Base-by-base conservation (phyloP, 2,113 vertebrate species). In the Lagopus muta region DNA sequence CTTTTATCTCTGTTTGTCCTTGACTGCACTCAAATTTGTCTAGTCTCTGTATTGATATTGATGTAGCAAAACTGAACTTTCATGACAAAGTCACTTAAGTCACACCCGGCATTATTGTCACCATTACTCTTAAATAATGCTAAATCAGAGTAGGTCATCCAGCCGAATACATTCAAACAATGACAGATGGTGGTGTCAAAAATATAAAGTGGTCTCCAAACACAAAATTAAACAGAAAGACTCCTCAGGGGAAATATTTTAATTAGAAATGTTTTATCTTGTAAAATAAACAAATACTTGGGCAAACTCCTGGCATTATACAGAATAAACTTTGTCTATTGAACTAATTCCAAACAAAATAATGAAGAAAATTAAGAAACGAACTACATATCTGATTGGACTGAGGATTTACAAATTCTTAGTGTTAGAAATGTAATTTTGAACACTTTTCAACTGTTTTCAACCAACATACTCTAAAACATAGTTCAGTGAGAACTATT, bases 141-240 rank as follows among this genome's bases (percentile, higher is more conserved):
- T 91, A 95, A 91, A 95, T 93, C 87, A 83, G 83, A 84, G 50
- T 74, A 30, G 47, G 42, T 81, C 86, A 57, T 82, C 74, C 95
- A 83, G 86, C 92, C 70, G 92, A 96, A 96, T 81, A 71, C 15
- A 88, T 86, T 87, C 76, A 92, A 77, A 78, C 57, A 83, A 22
- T 89, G 90, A 97, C 97, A 96, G 96, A 96, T 96, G 76, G 72
- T 73, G 55, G 30, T 89, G 83, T 89, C 77, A 92, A 61, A 84
- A 97, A 90, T 70, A 79, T 48, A 75, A 80, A 89, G 5, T 95
- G 85, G 95, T 92, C 91, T 97, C 82, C 84, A 69, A 92, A 86
- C 18, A 40, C 62, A 70, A 90, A 54, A 67, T 34, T 55, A 88
- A 83, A 88, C 48, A 81, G 6, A 40, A 48, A 81, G 22, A 40